Percentiles rank a stretch among this genome's conserved stretches.
Evolutionary conservation across 2,888 invertebrate species (phyloP).

Genomic region (Phaedon cochleariae): DNA sequence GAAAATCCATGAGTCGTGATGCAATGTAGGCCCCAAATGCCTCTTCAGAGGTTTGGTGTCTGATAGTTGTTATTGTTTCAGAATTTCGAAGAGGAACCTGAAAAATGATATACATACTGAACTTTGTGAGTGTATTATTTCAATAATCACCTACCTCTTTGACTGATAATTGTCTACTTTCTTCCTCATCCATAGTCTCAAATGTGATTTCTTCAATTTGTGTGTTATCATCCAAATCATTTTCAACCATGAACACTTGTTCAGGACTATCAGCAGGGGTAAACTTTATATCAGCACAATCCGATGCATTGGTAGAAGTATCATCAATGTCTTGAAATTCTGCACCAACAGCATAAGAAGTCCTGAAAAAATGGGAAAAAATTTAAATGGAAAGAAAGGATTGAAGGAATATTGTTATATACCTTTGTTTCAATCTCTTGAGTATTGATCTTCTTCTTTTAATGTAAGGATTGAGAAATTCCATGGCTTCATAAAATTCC

Average conservation of each 20-base stretch:
- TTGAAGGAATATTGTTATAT: neutral
- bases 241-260: slow-evolving; percentile 24
- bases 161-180: neutral
- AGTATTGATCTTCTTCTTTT: slow-evolving; percentile 20
- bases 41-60: slow-evolving; percentile 30
- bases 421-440: neutral
- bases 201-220: slow-evolving; percentile 25
- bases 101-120: neutral
- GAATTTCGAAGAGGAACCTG: slow-evolving; percentile 8
- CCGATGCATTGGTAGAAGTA: slow-evolving; percentile 17
- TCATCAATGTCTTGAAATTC: neutral
- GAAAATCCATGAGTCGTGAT: slow-evolving; percentile 26
- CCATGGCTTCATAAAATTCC: slow-evolving; percentile 31
- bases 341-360: neutral
- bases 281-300: slow-evolving; percentile 16
- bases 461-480: slow-evolving; percentile 24
- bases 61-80: slow-evolving; percentile 16
- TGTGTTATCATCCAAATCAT: slow-evolving; percentile 19
- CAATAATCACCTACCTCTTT: slow-evolving; percentile 13
- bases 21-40: slow-evolving; percentile 33
- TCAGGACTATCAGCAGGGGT: too few species aligned
- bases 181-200: neutral
- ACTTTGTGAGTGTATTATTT: neutral
- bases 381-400: too few species aligned
- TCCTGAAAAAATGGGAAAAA: too few species aligned